Evolutionary conservation across 1,140 invertebrate species (phyloP), one percentile per base, ranked within the genome.

Genomic region (Acyrthosiphon pisum): DNA sequence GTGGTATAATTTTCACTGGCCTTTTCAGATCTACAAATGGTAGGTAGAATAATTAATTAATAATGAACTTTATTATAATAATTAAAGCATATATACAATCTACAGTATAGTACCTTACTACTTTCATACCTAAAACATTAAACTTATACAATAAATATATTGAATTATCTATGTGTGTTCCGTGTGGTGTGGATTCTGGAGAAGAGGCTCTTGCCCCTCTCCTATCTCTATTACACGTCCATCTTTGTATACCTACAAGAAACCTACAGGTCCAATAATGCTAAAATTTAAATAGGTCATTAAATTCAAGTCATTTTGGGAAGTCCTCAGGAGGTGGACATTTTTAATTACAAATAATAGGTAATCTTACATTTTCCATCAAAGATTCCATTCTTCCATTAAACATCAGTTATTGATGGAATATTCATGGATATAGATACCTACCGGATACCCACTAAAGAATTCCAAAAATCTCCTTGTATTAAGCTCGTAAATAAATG

Each of bases 1-100:
- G 90, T 93, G 37, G 88, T 91, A 41, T 93, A 93, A 68, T 91
- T 93, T 37, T 83, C 93, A 60, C 68, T 93, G 11, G 89, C 89
- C 44, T 2, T 46, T 91, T 81, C 56, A 20, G 56, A 81, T 37
- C 56, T 76, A 53, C 30, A 53, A 37, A 37, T n/a, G 6, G 2
- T 30, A 76, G 11, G 14, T 76, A n/a, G 18, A 41, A 41, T 41
- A 41, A 41, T 41, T 41, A 41, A 41, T 41, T 41, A 4, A 41
- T 41, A 41, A 41, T 41, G 41, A 2, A 41, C 3, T 41, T 41
- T 41, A 41, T 41, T 41, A 41, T 41, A 41, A 76, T n/a, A n/a
- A n/a, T 18, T n/a, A 76, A 53, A 35, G 60, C 30, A 68, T 68
- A 68, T 68, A 60, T 26, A n/a, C 11, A 68, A 68, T 68, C 60